Conservation (phyloP, 2,888 invertebrate genomes). For the Sinotaia quadrata region DNA sequence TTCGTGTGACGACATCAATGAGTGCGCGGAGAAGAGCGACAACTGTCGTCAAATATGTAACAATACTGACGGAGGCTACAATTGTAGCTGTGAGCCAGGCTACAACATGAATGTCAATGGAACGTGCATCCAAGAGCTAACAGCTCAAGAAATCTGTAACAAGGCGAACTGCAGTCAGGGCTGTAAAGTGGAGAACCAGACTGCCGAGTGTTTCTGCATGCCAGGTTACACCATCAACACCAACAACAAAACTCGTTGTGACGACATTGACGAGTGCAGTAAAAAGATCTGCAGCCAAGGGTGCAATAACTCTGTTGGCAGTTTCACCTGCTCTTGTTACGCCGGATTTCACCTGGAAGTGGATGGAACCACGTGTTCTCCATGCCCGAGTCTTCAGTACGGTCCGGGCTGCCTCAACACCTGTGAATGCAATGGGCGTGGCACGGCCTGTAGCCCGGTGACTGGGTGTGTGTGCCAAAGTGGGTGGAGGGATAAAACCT, state of each 20-base stretch:
- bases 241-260: not conserved
- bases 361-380: constrained; percentile 20
- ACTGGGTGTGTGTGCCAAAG: constrained; percentile 39
- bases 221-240: not conserved
- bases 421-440: constrained; percentile 34
- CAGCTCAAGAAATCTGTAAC: not conserved
- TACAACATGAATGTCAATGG: not conserved
- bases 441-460: constrained; percentile 28
- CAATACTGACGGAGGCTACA: constrained; percentile 20
- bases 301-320: constrained; percentile 25
- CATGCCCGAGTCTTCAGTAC: constrained; percentile 20
- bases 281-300: constrained; percentile 20
- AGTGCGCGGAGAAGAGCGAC: constrained; percentile 4
- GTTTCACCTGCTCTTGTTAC: constrained; percentile 28
- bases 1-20: constrained; percentile 17
- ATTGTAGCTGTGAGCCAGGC: constrained; percentile 16
- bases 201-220: constrained; percentile 14
- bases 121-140: not conserved
- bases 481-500: constrained; percentile 40
- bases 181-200: constrained; percentile 6
- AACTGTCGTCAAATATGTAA: constrained; percentile 14
- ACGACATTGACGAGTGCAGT: constrained; percentile 29
- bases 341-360: constrained; percentile 21
- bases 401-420: constrained; percentile 32
- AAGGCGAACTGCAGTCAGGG: not conserved